A percentile compares a stretch with the other conserved stretches of the same genome.
Evolutionary conservation across 92 coral and sea anemone genomes (phyloP).

Genomic region (Isaurus tuberculatus): DNA sequence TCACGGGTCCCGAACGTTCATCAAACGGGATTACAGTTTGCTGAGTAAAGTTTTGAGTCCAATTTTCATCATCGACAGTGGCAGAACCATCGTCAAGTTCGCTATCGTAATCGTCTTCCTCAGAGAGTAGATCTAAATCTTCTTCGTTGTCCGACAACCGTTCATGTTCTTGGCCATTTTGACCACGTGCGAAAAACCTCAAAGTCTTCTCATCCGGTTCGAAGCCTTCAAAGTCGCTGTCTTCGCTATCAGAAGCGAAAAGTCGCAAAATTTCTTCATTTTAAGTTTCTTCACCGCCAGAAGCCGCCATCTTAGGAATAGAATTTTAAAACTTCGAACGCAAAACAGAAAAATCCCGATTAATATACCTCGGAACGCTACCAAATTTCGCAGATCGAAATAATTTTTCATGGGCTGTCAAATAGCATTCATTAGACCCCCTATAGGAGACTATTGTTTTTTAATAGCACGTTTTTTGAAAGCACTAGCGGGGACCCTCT

Average conservation of each 20-base stretch:
- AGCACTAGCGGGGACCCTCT: constrained; percentile 40
- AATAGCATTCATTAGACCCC: constrained; percentile 32
- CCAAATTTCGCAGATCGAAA: constrained; percentile 26
- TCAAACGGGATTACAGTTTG: constrained; percentile 38
- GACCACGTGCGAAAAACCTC: constrained; percentile 15
- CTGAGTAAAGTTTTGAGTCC: constrained; percentile 32
- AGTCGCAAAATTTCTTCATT: constrained; percentile 28
- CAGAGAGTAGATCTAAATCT: constrained; percentile 28
- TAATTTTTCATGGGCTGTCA: constrained; percentile 7
- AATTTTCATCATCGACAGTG: constrained; percentile 14
- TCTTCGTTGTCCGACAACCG: constrained; percentile 44
- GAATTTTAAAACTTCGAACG: background rate
- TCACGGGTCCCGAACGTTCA: constrained; percentile 26
- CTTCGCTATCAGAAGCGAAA: constrained; percentile 23
- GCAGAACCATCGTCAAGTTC: background rate
- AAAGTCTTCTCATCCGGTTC: constrained; percentile 41
- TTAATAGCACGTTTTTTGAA: constrained; percentile 6
- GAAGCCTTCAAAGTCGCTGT: constrained; percentile 37
- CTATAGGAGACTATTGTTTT: constrained; percentile 44
- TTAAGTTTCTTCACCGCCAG: background rate
- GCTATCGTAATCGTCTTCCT: constrained; percentile 38
- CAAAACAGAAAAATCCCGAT: background rate
- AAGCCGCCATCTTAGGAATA: constrained; percentile 16
- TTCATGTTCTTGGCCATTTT: constrained; percentile 11
- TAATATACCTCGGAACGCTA: background rate